Conservation (phyloP, 2,888 invertebrate genomes). For the Cotesia congregata region DNA sequence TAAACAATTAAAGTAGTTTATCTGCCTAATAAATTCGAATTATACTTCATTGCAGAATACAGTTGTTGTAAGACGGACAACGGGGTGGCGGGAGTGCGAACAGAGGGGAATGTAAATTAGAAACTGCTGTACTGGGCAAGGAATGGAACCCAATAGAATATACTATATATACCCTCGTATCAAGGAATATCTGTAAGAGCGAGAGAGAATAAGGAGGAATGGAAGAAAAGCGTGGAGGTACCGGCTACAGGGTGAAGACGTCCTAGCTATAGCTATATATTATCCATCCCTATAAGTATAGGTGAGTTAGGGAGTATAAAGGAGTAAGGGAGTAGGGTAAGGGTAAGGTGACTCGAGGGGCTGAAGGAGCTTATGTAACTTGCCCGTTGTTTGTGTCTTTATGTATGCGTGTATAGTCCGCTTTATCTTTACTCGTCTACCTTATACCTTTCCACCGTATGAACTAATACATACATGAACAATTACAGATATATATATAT, state of each 20-base stretch:
- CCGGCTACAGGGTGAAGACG: constrained; percentile 25
- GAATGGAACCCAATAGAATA: constrained; percentile 43
- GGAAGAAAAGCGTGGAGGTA: background rate
- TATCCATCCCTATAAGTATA: background rate
- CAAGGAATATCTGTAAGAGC: background rate
- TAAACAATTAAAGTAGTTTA: no score
- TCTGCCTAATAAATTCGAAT: background rate
- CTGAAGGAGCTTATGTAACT: constrained; percentile 36
- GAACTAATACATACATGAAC: background rate
- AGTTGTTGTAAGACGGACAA: constrained; percentile 36
- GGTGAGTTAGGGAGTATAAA: background rate
- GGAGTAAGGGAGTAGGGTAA: constrained; percentile 15
- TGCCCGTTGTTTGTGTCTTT: constrained; percentile 43
- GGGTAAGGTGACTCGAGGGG: constrained; percentile 50
- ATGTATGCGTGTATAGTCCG: constrained; percentile 45
- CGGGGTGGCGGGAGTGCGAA: constrained; percentile 56
- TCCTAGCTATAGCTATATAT: constrained; percentile 2
- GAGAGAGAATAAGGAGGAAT: background rate
- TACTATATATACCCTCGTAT: background rate
- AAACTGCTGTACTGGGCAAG: constrained; percentile 68
- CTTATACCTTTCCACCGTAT: background rate
- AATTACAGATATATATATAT: background rate
- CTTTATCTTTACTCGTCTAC: constrained; percentile 39
- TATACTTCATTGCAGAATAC: background rate
- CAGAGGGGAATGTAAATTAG: constrained; percentile 70